Evolutionary conservation across 2,888 invertebrate genomes (phyloP), one percentile per base, ranked within the genome.

Genomic region (Rhingia rostrata): DNA sequence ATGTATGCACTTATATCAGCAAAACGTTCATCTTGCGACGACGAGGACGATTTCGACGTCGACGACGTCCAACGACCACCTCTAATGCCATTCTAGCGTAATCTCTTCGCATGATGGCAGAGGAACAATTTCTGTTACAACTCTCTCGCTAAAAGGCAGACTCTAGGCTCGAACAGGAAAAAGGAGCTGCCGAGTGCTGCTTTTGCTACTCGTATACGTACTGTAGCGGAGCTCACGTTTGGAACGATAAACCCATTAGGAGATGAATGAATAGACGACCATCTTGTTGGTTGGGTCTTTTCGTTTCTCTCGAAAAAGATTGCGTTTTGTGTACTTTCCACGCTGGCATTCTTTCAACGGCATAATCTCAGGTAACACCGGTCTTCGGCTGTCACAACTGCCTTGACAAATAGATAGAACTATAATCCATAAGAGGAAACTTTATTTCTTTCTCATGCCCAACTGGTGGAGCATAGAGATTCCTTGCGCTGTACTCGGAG

Each of bases 211-310:
- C 78, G 66, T 43, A n/a, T n/a, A 22, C 22, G 1, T 22, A 67
- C 51, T 75, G 70, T 53, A 75, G 35, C 39, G 35, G 12, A 6
- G 6, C 63, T 61, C 72, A 63, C 58, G 64, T 63, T 60, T n/a
- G 60, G 56, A 80, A 75, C 74, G 84, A 84, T 84, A 84, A 84
- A 84, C 84, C 84, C 84, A 84, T 84, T 84, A 84, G 58, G 75
- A 84, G 60, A 80, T 84, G 84, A 84, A 80, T 80, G 84, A 84
- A 75, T 80, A 80, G 74, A 70, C 60, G 67, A 56, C 56, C 14
- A 39, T 37, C 10, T 54, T 10, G 64, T 14, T 43, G 39, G 22
- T 6, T 37, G n/a, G 5, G 41, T 45, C 39, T 37, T 39, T 54
- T 60, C 22, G 22, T 35, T 43, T 37, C 64, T 22, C 58, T 30